These are phyloP conservation scores for Geotrypetes seraphini DNA, from an alignment of 2,797 vertebrate genomes.

Conservation along the genomic window DNA sequence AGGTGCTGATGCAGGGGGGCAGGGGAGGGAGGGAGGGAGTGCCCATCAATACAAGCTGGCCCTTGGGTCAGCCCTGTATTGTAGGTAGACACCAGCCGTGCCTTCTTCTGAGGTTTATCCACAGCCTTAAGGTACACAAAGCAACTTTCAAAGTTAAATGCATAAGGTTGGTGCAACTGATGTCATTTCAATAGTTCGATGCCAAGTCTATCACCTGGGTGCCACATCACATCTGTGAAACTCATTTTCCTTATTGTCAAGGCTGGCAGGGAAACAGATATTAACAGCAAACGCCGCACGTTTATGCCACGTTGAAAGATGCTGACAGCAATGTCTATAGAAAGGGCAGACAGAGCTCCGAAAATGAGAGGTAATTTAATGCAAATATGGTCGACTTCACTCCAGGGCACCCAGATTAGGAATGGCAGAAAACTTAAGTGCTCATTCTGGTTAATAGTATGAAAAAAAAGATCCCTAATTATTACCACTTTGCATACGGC, in stretches of 20 bases:
- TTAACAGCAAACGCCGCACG: conserved; percentile 37
- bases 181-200: conserved; percentile 24
- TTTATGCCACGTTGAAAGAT: conserved; percentile 47
- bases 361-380: conserved; percentile 60
- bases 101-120: too few species aligned
- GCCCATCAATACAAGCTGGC: too few species aligned
- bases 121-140: too few species aligned
- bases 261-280: conserved; percentile 49
- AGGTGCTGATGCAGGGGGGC: too few species aligned
- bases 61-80: too few species aligned
- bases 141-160: too few species aligned
- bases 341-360: conserved; percentile 34
- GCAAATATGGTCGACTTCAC: conserved; percentile 51
- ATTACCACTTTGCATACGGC: conserved; percentile 33
- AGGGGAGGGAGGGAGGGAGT: too few species aligned
- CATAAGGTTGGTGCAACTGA: too few species aligned
- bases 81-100: too few species aligned
- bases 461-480: conserved; percentile 48
- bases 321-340: conserved; percentile 41
- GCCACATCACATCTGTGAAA: conserved; percentile 1
- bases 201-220: conserved; percentile 24
- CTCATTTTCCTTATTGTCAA: conserved; percentile 31
- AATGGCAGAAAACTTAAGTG: conserved; percentile 51
- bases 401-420: conserved; percentile 49
- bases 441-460: conserved; percentile 50